phyloP scores from a whole-genome alignment of 1,140 invertebrate genomes.

The Eumeta japonica region DNA sequence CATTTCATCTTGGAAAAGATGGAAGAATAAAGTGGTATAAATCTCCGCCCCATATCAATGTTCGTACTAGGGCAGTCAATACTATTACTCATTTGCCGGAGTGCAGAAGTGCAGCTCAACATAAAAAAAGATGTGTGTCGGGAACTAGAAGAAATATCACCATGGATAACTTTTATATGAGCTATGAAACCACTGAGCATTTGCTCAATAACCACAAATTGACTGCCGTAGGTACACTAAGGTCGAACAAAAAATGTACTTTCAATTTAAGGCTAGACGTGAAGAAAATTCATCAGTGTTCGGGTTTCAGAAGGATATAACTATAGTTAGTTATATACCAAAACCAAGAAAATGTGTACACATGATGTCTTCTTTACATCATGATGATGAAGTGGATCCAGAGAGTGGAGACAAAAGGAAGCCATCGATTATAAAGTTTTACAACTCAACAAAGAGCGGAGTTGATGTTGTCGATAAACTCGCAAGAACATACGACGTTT shows the following conservation, averaged over 20 bases:
- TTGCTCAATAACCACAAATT: slow-evolving; percentile 5
- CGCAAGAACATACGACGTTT: slow-evolving; percentile 3
- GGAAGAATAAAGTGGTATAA: too few relatives aligned
- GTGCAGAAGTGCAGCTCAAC: too few relatives aligned
- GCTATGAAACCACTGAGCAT: slow-evolving; percentile 7
- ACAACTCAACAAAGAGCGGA: slow-evolving; percentile 39
- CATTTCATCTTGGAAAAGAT: too few relatives aligned
- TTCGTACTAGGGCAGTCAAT: slow-evolving; percentile 21
- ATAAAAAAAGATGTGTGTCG: slow-evolving; percentile 14
- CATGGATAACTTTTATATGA: slow-evolving; percentile 20
- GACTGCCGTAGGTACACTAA: too few relatives aligned
- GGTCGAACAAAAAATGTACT: slow-evolving; percentile 4
- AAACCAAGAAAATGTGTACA: slow-evolving; percentile 16
- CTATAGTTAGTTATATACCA: slow-evolving; percentile 13
- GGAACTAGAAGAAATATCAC: slow-evolving; percentile 21
- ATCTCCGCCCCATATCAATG: too few relatives aligned
- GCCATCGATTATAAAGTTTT: slow-evolving; percentile 33
- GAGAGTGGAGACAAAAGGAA: slow-evolving; percentile 18
- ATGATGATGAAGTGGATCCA: slow-evolving; percentile 10
- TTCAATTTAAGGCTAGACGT: slow-evolving; percentile 14
- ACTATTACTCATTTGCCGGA: slow-evolving; percentile 14
- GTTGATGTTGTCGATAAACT: slow-evolving; percentile 20
- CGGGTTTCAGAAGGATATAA: slow-evolving; percentile 14
- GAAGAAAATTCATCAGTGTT: slow-evolving; percentile 14
- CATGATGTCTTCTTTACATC: slow-evolving; percentile 9